Percentiles rank a stretch among this genome's conserved stretches.
phyloP scores from a whole-genome alignment of 2,888 invertebrate species.

The Sympetrum striolatum region DNA sequence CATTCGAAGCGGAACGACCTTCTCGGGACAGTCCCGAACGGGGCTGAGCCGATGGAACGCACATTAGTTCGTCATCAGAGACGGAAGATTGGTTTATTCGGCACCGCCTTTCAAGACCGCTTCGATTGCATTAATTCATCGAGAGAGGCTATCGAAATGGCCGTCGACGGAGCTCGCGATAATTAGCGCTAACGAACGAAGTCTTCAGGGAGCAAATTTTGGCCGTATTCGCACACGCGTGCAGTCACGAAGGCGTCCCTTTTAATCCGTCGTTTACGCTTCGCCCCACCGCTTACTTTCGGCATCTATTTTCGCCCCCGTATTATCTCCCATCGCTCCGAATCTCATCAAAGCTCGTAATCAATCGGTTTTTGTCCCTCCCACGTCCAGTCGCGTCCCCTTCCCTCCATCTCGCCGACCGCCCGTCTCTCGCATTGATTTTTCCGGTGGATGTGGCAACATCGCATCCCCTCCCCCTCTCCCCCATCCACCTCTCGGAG shows the following conservation, averaged over 20 bases:
- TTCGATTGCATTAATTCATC: too few species aligned
- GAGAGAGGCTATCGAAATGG: too few species aligned
- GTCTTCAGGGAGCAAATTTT: neutral
- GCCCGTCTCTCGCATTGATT: slow-evolving; percentile 47
- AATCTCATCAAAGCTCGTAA: neutral
- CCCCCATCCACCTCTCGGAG: neutral
- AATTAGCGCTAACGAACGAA: neutral
- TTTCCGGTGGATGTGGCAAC: slow-evolving; percentile 47
- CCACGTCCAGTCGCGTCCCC: neutral
- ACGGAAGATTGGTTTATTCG: neutral
- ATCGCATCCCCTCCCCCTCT: neutral
- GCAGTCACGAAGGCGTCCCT: neutral
- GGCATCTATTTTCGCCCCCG: neutral
- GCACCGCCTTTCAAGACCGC: neutral
- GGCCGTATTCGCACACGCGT: neutral
- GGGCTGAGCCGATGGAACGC: too few species aligned
- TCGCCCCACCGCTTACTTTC: neutral
- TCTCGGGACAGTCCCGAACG: too few species aligned
- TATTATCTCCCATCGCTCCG: neutral
- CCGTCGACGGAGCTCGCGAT: neutral
- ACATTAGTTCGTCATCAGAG: too few species aligned
- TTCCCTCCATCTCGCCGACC: neutral
- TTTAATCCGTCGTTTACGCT: neutral
- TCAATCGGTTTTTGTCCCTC: neutral
- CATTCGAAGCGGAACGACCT: too few species aligned